These are phyloP conservation scores for Hoplodrina blanda DNA, from an alignment of 2,888 invertebrate species.

Conservation along the genomic window DNA sequence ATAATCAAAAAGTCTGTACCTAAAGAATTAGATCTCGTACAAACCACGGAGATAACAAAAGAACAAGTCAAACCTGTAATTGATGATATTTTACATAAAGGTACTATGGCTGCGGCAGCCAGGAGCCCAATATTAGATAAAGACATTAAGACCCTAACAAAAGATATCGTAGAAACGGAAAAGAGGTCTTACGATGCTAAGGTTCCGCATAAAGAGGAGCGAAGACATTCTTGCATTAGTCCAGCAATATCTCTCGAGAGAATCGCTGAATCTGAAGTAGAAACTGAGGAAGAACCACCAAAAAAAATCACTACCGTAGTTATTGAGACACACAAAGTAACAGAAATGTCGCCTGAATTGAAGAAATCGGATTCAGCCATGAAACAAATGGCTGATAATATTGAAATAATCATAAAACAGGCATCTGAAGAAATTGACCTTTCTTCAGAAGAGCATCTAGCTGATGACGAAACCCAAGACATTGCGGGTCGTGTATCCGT, in stretches of 20 bases:
- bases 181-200: constrained; percentile 87
- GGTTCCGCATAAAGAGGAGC: constrained; percentile 85
- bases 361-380: constrained; percentile 88
- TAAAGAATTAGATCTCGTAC: constrained; percentile 75
- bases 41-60: constrained; percentile 81
- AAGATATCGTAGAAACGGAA: constrained; percentile 83
- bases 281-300: constrained; percentile 82
- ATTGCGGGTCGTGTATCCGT: constrained; percentile 84
- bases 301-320: constrained; percentile 63
- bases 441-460: constrained; percentile 82
- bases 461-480: constrained; percentile 73
- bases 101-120: constrained; percentile 81
- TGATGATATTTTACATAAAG: constrained; percentile 85
- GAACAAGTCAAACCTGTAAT: constrained; percentile 86
- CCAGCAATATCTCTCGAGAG: constrained; percentile 87
- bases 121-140: constrained; percentile 83
- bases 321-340: constrained; percentile 61
- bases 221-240: constrained; percentile 87
- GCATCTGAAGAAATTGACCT: constrained; percentile 87
- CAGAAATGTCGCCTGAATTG: constrained; percentile 72
- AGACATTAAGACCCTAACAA: constrained; percentile 80
- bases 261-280: constrained; percentile 86
- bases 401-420: constrained; percentile 88
- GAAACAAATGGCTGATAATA: constrained; percentile 89
- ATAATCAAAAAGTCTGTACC: constrained; percentile 74